These are phyloP conservation scores for Porites divaricata DNA, from an alignment of 92 coral and sea anemone species.

Conservation along the genomic window DNA sequence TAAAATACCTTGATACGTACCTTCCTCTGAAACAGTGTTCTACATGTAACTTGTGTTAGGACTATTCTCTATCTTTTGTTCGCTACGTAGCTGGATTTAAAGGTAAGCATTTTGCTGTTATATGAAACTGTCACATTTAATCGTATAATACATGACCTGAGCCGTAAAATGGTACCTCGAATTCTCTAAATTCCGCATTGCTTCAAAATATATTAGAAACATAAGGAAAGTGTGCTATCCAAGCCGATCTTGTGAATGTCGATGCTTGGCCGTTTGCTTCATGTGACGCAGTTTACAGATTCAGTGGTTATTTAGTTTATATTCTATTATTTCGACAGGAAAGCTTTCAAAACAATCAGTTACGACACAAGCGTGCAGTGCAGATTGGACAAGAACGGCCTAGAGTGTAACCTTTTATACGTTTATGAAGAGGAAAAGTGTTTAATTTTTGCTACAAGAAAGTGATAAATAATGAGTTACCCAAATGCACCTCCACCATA, in stretches of 20 bases:
- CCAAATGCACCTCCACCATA: slow-evolving; percentile 82
- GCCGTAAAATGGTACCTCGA: neutral
- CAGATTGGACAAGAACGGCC: too few relatives aligned
- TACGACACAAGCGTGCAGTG: too few relatives aligned
- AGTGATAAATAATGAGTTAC: slow-evolving; percentile 37
- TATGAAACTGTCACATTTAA: neutral
- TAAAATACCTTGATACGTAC: neutral
- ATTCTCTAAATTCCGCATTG: neutral
- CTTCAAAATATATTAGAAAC: too few relatives aligned
- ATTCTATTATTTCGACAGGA: neutral
- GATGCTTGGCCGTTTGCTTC: neutral
- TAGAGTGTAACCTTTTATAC: too few relatives aligned
- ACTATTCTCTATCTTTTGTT: neutral
- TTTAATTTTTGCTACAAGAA: neutral
- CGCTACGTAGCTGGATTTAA: neutral
- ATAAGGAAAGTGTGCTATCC: too few relatives aligned
- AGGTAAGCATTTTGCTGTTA: neutral
- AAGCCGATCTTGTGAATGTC: too few relatives aligned
- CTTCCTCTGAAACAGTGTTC: neutral
- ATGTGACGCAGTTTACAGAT: neutral
- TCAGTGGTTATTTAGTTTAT: too few relatives aligned
- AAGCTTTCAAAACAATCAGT: neutral
- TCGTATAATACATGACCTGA: neutral
- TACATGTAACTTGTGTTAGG: neutral
- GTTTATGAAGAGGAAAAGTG: neutral